Evolutionary conservation across 2,113 vertebrate genomes (phyloP).

Genomic region (Neogobius melanostomus): DNA sequence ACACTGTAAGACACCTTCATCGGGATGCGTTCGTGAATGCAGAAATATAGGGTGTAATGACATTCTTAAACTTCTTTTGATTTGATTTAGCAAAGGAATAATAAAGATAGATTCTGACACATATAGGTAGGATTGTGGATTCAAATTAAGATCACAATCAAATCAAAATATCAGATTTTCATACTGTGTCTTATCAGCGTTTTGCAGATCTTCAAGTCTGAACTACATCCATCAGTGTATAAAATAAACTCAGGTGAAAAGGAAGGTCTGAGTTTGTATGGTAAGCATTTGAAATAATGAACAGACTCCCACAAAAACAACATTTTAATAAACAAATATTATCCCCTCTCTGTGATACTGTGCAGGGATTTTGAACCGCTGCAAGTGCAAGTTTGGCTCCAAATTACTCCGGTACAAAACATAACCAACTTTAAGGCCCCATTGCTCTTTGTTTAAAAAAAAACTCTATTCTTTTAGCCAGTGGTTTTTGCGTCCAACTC

Average conservation of each 20-base stretch:
- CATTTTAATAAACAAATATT: not conserved
- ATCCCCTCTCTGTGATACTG: not conserved
- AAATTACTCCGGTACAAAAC: constrained; percentile 70
- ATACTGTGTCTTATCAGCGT: constrained; percentile 66
- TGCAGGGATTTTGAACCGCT: constrained; percentile 76
- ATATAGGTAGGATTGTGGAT: constrained; percentile 76
- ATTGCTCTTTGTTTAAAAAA: not conserved
- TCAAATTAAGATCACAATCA: not conserved
- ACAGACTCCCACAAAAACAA: no score
- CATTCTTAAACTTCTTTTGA: constrained; percentile 30
- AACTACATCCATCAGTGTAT: constrained; percentile 94
- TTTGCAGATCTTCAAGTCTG: constrained; percentile 95
- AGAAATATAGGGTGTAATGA: constrained; percentile 20
- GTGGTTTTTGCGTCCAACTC: constrained; percentile 91
- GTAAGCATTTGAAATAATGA: constrained; percentile 53
- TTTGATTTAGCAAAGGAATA: constrained; percentile 75
- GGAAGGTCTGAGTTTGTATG: constrained; percentile 95
- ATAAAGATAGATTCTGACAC: constrained; percentile 84
- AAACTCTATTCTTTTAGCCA: constrained; percentile 63
- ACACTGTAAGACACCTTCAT: constrained; percentile 75
- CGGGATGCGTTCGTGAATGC: constrained; percentile 4
- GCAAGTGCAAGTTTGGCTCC: constrained; percentile 76
- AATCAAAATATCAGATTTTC: not conserved
- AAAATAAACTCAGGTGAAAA: constrained; percentile 91
- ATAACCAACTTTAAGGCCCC: not conserved